Percentiles rank a stretch among this genome's conserved stretches.
phyloP scores from a whole-genome alignment of 1,140 invertebrate species.

The Melipona quadrifasciata region DNA sequence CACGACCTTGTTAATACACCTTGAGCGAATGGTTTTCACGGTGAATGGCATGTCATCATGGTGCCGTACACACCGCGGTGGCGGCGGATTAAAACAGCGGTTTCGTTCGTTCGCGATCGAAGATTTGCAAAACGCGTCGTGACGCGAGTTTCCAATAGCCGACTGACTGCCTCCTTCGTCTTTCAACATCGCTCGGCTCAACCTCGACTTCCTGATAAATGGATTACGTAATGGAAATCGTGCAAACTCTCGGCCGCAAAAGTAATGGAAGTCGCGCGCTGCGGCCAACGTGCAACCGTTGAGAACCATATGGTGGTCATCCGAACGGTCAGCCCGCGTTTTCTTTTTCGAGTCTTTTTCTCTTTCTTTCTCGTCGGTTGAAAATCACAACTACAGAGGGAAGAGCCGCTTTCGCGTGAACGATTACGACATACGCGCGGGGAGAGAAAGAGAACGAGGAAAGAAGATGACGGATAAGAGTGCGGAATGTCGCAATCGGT shows the following conservation, averaged over 20 bases:
- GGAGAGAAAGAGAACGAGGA: background rate
- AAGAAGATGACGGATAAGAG: background rate
- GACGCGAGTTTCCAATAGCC: background rate
- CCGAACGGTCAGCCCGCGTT: background rate
- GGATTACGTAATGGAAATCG: slow-evolving; percentile 47
- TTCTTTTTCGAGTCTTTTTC: background rate
- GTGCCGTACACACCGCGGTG: slow-evolving; percentile 3
- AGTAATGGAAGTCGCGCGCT: slow-evolving; percentile 1
- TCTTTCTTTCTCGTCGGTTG: too few species aligned
- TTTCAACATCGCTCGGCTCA: slow-evolving; percentile 36
- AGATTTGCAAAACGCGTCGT: slow-evolving; percentile 44
- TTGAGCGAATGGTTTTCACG: slow-evolving; percentile 72
- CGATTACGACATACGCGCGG: background rate
- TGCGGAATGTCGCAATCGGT: background rate
- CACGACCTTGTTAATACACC: slow-evolving; percentile 69
- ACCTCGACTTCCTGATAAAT: slow-evolving; percentile 46
- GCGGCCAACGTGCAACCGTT: background rate
- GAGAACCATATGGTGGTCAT: background rate
- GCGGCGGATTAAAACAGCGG: background rate
- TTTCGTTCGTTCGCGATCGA: slow-evolving; percentile 27
- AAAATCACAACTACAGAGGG: background rate
- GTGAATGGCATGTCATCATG: slow-evolving; percentile 71
- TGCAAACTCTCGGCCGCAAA: slow-evolving; percentile 21
- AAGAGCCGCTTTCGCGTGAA: background rate
- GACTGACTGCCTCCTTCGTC: slow-evolving; percentile 10